Evolutionary conservation across 1,140 invertebrate genomes (phyloP), one percentile per base, ranked within the genome.

Genomic region (Zaprionus ornatus): DNA sequence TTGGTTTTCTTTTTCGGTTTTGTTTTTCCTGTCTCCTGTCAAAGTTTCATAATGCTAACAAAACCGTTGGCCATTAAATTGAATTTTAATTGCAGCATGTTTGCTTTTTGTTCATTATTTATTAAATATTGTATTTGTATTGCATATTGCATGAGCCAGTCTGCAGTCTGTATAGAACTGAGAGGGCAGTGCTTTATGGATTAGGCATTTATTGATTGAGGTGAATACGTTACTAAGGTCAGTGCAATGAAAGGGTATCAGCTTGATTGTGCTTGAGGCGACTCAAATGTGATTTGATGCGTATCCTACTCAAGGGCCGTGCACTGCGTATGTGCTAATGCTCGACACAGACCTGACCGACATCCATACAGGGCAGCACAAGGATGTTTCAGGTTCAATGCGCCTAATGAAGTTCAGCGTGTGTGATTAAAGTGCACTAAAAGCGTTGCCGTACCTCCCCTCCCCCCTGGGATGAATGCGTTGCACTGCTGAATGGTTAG

Each of bases 381-480:
- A 17, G 21, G 12, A 55, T n/a, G 52, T 6, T 27, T 29, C 13
- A 55, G 52, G 25, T 29, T 55, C 52, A 64, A 35, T 15, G 29
- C 48, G 61, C 21, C 61, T 40, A 56, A 65, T 56, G 52, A 65
- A 65, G 48, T 32, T 57, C 25, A 48, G 3, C 25, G 54, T 17
- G 37, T 66, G 35, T 66, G 17, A 57, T 66, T 57, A 66, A 48
- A 48, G 37, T 66, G 54, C 64, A 57, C 54, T 57, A 48, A 48
- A 66, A 42, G 50, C 35, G 5, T 37, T 54, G 12, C 13, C 10
- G 9, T 32, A 9, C 29, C 9, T 10, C 9, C 3, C 29, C 1
- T 48, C 10, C 27, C 23, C 23, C 35, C 3, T 15, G n/a, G 9
- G 42, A 5, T 32, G 52, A 64, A 50, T 55, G 37, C 25, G 35